Percentiles rank a stretch among this genome's conserved stretches.
These are phyloP conservation scores for Clarias gariepinus DNA, from an alignment of 2,113 vertebrate species.

Conservation along the genomic window DNA sequence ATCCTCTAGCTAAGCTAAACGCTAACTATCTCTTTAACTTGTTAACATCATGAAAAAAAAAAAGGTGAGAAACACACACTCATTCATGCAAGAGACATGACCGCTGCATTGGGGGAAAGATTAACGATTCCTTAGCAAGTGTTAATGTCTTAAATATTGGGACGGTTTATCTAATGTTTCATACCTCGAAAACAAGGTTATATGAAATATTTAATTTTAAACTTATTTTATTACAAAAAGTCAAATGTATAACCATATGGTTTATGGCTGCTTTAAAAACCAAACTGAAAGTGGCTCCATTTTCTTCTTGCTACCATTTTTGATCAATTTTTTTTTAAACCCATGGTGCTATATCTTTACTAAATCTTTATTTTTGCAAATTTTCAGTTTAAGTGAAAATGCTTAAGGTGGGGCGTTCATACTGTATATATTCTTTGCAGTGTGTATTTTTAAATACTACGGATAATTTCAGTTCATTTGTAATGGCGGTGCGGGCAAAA, in stretches of 20 bases:
- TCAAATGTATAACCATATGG: neutral
- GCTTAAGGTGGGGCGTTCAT: too few relatives aligned
- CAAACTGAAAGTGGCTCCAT: too few relatives aligned
- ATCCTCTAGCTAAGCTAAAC: neutral
- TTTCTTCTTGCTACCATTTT: too few relatives aligned
- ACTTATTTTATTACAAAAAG: neutral
- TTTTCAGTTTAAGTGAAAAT: too few relatives aligned
- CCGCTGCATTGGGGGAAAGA: neutral
- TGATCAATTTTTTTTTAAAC: too few relatives aligned
- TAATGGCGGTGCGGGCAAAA: too few relatives aligned
- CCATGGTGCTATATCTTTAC: too few relatives aligned
- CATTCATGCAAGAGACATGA: neutral
- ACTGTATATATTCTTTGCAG: too few relatives aligned
- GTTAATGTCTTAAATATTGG: neutral
- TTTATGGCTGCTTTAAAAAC: too few relatives aligned
- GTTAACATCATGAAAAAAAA: neutral
- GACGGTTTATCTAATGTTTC: neutral
- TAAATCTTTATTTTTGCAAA: too few relatives aligned
- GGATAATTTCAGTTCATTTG: too few relatives aligned
- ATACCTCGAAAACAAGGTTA: neutral
- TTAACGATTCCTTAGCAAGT: neutral
- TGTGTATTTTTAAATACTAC: too few relatives aligned
- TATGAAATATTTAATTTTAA: neutral
- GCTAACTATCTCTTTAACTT: neutral
- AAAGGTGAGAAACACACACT: neutral